These are phyloP conservation scores for Charina bottae DNA, from an alignment of 2,113 vertebrate genomes.

Conservation along the genomic window DNA sequence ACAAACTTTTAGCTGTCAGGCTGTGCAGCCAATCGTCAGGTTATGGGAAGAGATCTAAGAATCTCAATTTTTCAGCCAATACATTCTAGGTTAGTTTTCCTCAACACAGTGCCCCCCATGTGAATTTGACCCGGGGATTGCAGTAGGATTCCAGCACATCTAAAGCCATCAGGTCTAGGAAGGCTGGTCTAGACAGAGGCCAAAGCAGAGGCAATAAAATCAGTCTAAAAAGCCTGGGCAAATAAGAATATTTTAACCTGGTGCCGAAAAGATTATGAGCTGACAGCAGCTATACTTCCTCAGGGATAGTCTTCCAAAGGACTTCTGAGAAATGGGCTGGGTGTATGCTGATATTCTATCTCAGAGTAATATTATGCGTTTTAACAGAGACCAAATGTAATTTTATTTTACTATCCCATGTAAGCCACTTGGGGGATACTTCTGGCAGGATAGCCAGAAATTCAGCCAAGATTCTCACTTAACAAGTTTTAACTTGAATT, in stretches of 20 bases:
- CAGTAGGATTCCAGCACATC: not conserved
- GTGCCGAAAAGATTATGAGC: not conserved
- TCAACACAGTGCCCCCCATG: not conserved
- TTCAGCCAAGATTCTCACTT: not conserved
- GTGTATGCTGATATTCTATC: not conserved
- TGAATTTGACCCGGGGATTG: not conserved
- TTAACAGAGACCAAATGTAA: not conserved
- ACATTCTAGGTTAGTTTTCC: not conserved
- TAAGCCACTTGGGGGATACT: not conserved
- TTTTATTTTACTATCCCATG: not conserved
- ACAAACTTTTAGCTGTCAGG: not conserved
- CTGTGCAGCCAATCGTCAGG: not conserved
- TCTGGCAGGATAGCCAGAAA: not conserved
- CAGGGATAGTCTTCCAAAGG: not conserved
- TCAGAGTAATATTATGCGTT: not conserved
- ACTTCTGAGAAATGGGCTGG: not conserved
- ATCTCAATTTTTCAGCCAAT: not conserved
- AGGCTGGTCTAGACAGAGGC: not conserved
- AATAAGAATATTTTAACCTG: not conserved
- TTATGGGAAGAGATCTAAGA: not conserved
- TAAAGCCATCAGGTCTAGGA: not conserved
- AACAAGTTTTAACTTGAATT: not conserved
- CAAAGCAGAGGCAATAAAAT: not conserved
- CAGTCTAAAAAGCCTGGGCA: not conserved
- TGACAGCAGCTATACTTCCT: not conserved